Base-by-base conservation (phyloP, 2,113 vertebrate genomes). In the Eclectus roratus region DNA sequence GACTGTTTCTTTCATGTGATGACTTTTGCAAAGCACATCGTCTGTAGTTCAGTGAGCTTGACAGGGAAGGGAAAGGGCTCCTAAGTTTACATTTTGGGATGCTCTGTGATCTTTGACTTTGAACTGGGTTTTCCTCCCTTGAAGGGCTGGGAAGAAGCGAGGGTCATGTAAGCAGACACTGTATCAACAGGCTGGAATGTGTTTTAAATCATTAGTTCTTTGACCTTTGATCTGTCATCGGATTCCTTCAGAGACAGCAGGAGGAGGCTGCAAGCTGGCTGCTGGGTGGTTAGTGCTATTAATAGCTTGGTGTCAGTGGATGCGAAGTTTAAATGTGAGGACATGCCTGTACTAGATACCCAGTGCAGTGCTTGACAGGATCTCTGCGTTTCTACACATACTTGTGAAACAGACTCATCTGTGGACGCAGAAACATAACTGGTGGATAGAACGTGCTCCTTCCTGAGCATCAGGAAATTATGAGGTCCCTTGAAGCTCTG, bases 161-260 rank as follows among this genome's bases (percentile, higher is more conserved):
- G 44, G 91, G 88, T 95, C 73, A 46, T 86, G 88, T 94, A 95
- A 96, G 72, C 80, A 83, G 86, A 94, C 81, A 88, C 78, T 82
- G 44, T 83, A 93, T 93, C 83, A 95, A 83, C 88, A 70, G 20
- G 24, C 23, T 94, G 96, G 95, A 96, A 96, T 97, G 94, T 55
- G 52, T 35, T 95, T 85, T 94, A 92, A 96, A 93, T 91, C 89
- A 88, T 95, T 96, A 93, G 71, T 94, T 96, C 91, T 96, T 91
- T 94, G 87, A 96, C 96, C 95, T 94, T 94, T 97, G 96, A 64
- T 96, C 96, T 94, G 86, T 94, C 80, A 87, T 94, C 81, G 83
- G 61, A 80, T 96, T 88, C 80, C 60, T 77, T 80, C 52, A 43
- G 70, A 63, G 83, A 69, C 6, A 4, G 85, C 80, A 77, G 74